phyloP scores from a whole-genome alignment of 2,113 vertebrate genomes.

The Gavialis gangeticus region DNA sequence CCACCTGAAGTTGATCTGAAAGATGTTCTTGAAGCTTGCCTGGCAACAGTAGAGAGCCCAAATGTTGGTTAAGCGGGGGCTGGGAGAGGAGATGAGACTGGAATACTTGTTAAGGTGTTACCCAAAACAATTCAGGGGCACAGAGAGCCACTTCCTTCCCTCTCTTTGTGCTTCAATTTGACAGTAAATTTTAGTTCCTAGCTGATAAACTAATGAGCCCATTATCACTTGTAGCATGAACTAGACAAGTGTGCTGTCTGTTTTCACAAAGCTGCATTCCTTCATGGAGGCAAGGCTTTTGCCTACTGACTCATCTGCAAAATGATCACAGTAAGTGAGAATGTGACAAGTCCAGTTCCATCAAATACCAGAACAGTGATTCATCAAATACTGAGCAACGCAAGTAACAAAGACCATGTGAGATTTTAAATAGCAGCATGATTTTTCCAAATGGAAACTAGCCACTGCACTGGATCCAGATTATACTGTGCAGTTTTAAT shows the following conservation, averaged over 20 bases:
- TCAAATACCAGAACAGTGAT: slow-evolving; percentile 28
- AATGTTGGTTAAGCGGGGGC: no score
- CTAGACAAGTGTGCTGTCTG: not conserved
- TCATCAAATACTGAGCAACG: slow-evolving; percentile 40
- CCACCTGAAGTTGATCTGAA: no score
- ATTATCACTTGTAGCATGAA: not conserved
- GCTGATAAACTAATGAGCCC: no score
- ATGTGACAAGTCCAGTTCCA: not conserved
- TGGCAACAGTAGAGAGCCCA: no score
- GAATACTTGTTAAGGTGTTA: no score
- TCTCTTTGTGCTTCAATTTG: not conserved
- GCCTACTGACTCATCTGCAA: not conserved
- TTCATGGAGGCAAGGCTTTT: not conserved
- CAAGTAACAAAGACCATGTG: not conserved
- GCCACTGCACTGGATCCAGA: not conserved
- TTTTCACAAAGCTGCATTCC: not conserved
- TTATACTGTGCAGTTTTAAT: not conserved
- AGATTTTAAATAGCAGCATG: not conserved
- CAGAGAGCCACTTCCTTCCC: no score
- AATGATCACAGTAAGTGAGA: not conserved
- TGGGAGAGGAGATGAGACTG: no score
- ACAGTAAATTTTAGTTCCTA: not conserved
- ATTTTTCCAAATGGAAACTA: not conserved
- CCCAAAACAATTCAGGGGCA: no score
- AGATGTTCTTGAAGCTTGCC: no score